phyloP scores from a whole-genome alignment of 2,113 vertebrate species.

The Coryphaenoides rupestris region DNA sequence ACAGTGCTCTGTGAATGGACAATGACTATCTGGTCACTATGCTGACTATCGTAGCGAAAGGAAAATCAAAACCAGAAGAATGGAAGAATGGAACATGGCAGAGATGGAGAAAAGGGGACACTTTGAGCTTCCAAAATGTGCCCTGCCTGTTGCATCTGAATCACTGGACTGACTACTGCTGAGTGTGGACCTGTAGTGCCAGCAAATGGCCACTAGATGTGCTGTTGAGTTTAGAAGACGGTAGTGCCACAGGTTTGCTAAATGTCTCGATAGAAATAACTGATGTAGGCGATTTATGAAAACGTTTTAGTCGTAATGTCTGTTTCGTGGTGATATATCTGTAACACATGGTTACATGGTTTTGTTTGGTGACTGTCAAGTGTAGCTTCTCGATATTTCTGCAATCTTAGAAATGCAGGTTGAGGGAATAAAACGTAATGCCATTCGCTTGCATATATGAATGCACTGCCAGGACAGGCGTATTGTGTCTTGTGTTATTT shows the following conservation, averaged over 20 bases:
- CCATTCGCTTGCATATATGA: slow-evolving; percentile 33
- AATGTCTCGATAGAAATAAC: slow-evolving; percentile 38
- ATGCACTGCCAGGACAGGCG: slow-evolving; percentile 56
- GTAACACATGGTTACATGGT: slow-evolving; percentile 38
- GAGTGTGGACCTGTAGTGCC: slow-evolving; percentile 50
- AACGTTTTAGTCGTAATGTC: slow-evolving; percentile 41
- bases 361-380: slow-evolving; percentile 40
- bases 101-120: slow-evolving; percentile 22
- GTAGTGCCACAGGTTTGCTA: slow-evolving; percentile 42
- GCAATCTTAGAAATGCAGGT: slow-evolving; percentile 16
- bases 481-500: slow-evolving; percentile 33
- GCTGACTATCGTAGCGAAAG: no score
- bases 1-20: background rate
- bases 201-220: slow-evolving; percentile 47
- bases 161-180: slow-evolving; percentile 58
- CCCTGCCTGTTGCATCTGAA: slow-evolving; percentile 36
- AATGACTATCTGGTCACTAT: no score
- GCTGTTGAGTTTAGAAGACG: slow-evolving; percentile 46
- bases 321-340: slow-evolving; percentile 37
- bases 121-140: slow-evolving; percentile 50
- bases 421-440: slow-evolving; percentile 26
- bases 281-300: slow-evolving; percentile 13
- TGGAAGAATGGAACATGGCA: slow-evolving; percentile 21
- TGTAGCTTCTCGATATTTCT: slow-evolving; percentile 59
- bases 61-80: background rate